Evolutionary conservation across 2,888 invertebrate genomes (phyloP).

Genomic region (Polymixis lichenea): DNA sequence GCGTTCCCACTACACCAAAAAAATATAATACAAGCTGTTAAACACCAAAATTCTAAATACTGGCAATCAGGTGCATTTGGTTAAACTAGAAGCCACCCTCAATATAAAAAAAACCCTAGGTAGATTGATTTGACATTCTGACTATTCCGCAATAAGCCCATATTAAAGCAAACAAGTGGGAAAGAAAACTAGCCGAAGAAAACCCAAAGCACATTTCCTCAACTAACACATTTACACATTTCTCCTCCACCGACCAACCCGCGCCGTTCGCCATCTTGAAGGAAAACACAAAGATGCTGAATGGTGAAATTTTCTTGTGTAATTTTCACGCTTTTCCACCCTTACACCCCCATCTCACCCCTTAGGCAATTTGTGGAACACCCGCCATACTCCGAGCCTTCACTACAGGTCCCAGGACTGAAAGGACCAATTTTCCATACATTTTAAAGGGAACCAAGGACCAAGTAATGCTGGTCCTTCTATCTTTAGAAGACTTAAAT

Average conservation of each 20-base stretch:
- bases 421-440: conserved; percentile 50
- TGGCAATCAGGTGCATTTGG: too few species aligned
- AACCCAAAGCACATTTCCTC: not conserved
- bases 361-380: conserved; percentile 73
- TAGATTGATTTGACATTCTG: too few species aligned
- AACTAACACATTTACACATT: conserved; percentile 63
- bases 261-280: conserved; percentile 86
- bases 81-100: too few species aligned
- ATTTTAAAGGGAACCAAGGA: conserved; percentile 57
- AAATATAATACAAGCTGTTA: too few species aligned
- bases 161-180: too few species aligned
- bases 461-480: conserved; percentile 61
- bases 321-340: conserved; percentile 89
- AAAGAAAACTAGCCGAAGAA: too few species aligned
- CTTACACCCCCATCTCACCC: conserved; percentile 63
- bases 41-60: too few species aligned
- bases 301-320: conserved; percentile 90
- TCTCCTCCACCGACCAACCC: conserved; percentile 55
- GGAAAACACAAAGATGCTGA: conserved; percentile 90
- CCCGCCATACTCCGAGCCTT: conserved; percentile 69
- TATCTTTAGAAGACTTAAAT: conserved; percentile 71
- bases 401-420: conserved; percentile 27
- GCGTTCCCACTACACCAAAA: too few species aligned
- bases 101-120: too few species aligned
- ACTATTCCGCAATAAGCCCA: too few species aligned